Percentiles rank a stretch among this genome's conserved stretches.
These are phyloP conservation scores for Volucella inanis DNA, from an alignment of 2,888 invertebrate species.

Conservation along the genomic window DNA sequence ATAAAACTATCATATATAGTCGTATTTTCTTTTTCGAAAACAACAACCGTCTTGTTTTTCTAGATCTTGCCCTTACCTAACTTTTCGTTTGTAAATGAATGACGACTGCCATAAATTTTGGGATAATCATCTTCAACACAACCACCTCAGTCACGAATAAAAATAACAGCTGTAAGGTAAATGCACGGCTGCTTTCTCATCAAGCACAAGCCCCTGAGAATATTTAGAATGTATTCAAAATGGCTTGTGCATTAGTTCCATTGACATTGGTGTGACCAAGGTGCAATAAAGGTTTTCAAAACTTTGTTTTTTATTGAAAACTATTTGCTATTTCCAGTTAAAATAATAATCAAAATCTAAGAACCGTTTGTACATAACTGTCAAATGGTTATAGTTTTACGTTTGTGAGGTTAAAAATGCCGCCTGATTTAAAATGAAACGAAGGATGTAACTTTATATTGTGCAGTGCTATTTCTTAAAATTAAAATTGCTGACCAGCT, in stretches of 20 bases:
- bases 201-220: constrained; percentile 3
- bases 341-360: too few species aligned
- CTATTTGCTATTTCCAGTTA: too few species aligned
- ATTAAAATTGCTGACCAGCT: too few species aligned
- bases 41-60: constrained; percentile 6
- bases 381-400: too few species aligned
- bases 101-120: constrained; percentile 53
- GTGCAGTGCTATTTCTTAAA: too few species aligned
- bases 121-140: constrained; percentile 39
- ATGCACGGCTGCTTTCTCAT: constrained; percentile 38
- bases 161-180: constrained; percentile 37
- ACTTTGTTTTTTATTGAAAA: too few species aligned
- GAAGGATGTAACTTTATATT: too few species aligned
- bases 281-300: too few species aligned
- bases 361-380: too few species aligned
- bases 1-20: not conserved
- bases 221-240: not conserved
- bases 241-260: not conserved
- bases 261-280: too few species aligned
- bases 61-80: not conserved
- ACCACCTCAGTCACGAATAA: constrained; percentile 31
- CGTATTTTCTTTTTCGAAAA: constrained; percentile 27
- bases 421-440: too few species aligned
- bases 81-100: constrained; percentile 31
- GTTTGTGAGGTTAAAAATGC: too few species aligned